phyloP scores from a whole-genome alignment of 2,797 vertebrate genomes.

The Acanthornis magna region DNA sequence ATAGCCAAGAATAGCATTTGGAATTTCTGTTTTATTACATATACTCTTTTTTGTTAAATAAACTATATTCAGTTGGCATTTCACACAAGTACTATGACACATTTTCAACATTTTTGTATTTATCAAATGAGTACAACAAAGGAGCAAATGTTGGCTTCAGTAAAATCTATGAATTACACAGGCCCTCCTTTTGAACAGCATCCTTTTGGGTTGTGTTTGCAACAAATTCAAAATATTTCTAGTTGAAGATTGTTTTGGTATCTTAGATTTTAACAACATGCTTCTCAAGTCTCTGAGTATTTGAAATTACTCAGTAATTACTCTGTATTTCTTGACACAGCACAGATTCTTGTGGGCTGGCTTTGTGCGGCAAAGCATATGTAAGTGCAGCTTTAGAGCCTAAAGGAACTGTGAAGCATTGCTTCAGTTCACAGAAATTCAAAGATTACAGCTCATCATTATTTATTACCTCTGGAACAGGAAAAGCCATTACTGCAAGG shows the following conservation, averaged over 20 bases:
- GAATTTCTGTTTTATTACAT: constrained; percentile 36
- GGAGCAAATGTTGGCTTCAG: neutral
- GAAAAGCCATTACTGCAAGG: neutral
- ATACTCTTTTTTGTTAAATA: neutral
- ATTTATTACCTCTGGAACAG: neutral
- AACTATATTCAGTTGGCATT: neutral
- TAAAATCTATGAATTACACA: neutral
- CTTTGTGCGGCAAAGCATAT: neutral
- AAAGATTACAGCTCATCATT: neutral
- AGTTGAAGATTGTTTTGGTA: neutral
- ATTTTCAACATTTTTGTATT: neutral
- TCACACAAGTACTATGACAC: neutral
- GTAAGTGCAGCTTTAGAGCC: neutral
- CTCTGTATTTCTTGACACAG: neutral
- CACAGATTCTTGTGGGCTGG: neutral
- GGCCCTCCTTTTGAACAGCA: neutral
- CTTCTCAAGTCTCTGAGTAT: neutral
- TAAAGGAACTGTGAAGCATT: neutral
- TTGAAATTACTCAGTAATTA: neutral
- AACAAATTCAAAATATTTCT: neutral
- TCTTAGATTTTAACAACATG: neutral
- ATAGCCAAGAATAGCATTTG: constrained; percentile 3
- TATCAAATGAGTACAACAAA: neutral
- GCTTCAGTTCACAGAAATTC: neutral
- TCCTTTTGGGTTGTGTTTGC: neutral